Percentiles rank a stretch among this genome's conserved stretches.
These are phyloP conservation scores for Actinernus sp. DNA, from an alignment of 92 coral and sea anemone genomes.

Conservation along the genomic window DNA sequence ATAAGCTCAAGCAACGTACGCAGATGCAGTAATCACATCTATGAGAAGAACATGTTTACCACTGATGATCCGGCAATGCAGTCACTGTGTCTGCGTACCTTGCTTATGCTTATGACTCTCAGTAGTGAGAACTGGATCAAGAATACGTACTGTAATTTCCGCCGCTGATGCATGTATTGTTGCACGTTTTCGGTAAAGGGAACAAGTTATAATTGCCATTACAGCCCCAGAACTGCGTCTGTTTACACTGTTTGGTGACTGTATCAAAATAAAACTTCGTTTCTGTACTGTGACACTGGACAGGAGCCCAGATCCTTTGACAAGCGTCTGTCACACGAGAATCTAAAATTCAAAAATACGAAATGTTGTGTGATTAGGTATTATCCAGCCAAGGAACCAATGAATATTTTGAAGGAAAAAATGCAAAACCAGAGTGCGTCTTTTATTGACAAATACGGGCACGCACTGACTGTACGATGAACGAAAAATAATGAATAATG, in stretches of 20 bases:
- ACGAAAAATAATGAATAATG: too few relatives aligned
- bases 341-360: slow-evolving; percentile 21
- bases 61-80: too few relatives aligned
- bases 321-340: slow-evolving; percentile 61
- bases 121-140: too few relatives aligned
- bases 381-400: too few relatives aligned
- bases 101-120: too few relatives aligned
- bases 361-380: too few relatives aligned
- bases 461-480: too few relatives aligned
- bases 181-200: slow-evolving; percentile 53
- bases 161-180: slow-evolving; percentile 55
- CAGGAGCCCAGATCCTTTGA: slow-evolving; percentile 80
- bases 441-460: too few relatives aligned
- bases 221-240: slow-evolving; percentile 77
- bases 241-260: slow-evolving; percentile 59
- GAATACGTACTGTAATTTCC: slow-evolving; percentile 59
- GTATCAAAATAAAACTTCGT: slow-evolving; percentile 68
- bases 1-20: too few relatives aligned
- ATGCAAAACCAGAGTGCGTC: background rate
- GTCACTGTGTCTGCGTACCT: too few relatives aligned
- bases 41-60: too few relatives aligned
- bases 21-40: too few relatives aligned
- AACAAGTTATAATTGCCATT: slow-evolving; percentile 92
- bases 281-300: slow-evolving; percentile 65
- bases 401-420: background rate